These are phyloP conservation scores for Menidia menidia DNA, from an alignment of 2,797 vertebrate species.

Conservation along the genomic window DNA sequence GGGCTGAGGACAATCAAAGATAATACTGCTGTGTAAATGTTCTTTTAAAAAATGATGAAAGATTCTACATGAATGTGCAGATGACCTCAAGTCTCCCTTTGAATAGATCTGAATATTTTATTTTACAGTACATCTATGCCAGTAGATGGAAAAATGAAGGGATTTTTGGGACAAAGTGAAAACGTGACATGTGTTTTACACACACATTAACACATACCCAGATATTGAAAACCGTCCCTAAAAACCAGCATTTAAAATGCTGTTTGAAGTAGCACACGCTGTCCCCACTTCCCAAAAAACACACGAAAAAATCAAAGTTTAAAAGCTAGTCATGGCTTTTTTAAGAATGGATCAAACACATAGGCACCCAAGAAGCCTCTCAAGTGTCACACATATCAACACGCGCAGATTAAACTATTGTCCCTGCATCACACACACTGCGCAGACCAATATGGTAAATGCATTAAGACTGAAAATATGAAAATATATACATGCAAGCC, in stretches of 20 bases:
- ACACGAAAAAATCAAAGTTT: conserved; percentile 9
- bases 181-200: not conserved
- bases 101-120: conserved; percentile 13
- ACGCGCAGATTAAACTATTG: conserved; percentile 20
- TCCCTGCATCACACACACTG: conserved; percentile 26
- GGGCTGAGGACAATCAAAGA: conserved; percentile 25
- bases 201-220: not conserved
- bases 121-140: not conserved
- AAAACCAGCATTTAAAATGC: not conserved
- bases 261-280: not conserved
- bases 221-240: not conserved
- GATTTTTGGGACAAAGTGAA: not conserved
- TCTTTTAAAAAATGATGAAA: conserved; percentile 6
- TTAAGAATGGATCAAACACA: conserved; percentile 6
- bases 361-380: not conserved
- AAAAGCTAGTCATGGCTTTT: not conserved
- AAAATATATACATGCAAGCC: not conserved
- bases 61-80: conserved; percentile 3
- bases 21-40: conserved; percentile 1
- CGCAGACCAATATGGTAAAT: conserved; percentile 12
- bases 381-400: conserved; percentile 17
- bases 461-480: conserved; percentile 2
- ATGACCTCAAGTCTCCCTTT: conserved; percentile 12
- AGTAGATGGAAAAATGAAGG: not conserved
- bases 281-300: conserved; percentile 17